phyloP scores from a whole-genome alignment of 2,113 vertebrate species.

The Pygoscelis adeliae region DNA sequence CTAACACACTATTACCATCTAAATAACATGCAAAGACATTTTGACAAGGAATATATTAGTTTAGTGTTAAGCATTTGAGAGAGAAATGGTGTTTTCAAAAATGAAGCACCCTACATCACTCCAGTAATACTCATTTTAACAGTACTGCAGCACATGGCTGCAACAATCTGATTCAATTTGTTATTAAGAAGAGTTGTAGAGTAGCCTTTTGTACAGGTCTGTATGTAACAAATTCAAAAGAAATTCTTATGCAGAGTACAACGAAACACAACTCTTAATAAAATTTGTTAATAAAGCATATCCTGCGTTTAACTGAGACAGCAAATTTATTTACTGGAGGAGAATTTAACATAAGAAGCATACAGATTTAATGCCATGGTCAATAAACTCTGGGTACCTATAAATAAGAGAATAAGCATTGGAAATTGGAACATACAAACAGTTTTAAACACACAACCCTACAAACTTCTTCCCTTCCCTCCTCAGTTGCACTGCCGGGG shows the following conservation, averaged over 20 bases:
- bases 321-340: neutral
- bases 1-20: constrained; percentile 22
- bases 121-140: neutral
- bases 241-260: neutral
- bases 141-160: neutral
- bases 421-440: neutral
- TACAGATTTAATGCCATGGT: neutral
- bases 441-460: neutral
- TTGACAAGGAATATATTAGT: constrained; percentile 41
- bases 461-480: neutral
- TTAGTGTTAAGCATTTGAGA: neutral
- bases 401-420: neutral
- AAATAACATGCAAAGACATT: constrained; percentile 53
- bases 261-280: neutral
- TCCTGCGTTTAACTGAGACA: neutral
- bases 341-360: neutral
- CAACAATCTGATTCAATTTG: neutral
- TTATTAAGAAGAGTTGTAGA: neutral
- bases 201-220: neutral
- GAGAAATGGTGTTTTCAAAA: neutral
- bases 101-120: neutral
- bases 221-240: neutral
- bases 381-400: neutral
- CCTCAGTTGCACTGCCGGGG: neutral
- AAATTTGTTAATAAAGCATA: neutral